A percentile compares a stretch with the other conserved stretches of the same genome.
Evolutionary conservation across 2,113 vertebrate genomes (phyloP).

Genomic region (Psittacus erithacus): DNA sequence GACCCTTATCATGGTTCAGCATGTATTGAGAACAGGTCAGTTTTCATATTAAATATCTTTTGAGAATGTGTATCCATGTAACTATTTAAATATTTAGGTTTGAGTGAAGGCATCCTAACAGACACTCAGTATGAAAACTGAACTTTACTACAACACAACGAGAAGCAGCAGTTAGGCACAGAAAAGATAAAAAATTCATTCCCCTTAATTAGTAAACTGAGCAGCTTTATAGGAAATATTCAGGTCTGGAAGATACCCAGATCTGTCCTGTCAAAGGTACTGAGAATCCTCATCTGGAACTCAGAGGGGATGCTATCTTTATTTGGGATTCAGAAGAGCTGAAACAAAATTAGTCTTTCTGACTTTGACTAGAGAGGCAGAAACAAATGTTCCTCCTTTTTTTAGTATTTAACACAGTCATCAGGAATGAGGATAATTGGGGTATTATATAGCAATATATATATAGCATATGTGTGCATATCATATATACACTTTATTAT

Average conservation of each 20-base stretch:
- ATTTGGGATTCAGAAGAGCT: background rate
- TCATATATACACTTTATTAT: background rate
- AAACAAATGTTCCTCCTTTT: background rate
- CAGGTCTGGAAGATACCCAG: background rate
- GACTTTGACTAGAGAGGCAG: background rate
- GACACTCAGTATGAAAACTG: background rate
- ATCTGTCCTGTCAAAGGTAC: background rate
- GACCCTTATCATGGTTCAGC: background rate
- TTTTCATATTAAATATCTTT: background rate
- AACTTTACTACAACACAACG: background rate
- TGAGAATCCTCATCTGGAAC: background rate
- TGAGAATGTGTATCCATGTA: background rate
- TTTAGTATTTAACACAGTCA: background rate
- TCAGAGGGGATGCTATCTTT: background rate
- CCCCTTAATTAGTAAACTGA: background rate
- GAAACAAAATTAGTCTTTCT: background rate
- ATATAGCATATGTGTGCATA: background rate
- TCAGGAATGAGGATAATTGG: background rate
- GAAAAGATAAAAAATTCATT: background rate
- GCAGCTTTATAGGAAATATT: background rate
- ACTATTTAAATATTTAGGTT: background rate
- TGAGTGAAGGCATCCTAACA: background rate
- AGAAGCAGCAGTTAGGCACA: background rate
- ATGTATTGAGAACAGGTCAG: background rate
- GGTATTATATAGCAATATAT: background rate